Conservation (phyloP, 2,113 vertebrate genomes). For the Mesocricetus auratus region DNA sequence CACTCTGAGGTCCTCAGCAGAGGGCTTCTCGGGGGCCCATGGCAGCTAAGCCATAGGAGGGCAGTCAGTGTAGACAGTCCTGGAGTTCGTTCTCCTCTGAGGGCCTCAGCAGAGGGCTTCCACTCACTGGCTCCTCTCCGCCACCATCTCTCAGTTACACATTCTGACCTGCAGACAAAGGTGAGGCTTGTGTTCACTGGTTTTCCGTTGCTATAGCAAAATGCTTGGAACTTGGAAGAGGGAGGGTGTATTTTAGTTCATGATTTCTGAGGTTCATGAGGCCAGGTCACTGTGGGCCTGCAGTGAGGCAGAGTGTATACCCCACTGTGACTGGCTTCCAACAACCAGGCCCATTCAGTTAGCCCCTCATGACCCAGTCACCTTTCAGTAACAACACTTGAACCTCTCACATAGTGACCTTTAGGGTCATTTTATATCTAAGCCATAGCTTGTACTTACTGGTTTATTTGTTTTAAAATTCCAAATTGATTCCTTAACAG, state of each 20-base stretch:
- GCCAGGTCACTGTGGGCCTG: not conserved
- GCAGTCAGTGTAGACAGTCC: not conserved
- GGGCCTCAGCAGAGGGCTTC: too few species aligned
- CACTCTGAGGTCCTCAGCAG: too few species aligned
- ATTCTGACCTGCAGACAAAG: not conserved
- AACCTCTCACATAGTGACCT: too few species aligned
- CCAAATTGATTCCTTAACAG: not conserved
- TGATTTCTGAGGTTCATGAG: not conserved
- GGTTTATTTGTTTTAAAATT: not conserved
- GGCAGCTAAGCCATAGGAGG: too few species aligned
- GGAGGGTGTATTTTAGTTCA: not conserved
- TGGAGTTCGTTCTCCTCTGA: not conserved
- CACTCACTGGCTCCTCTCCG: fast-evolving
- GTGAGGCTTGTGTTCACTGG: too few species aligned
- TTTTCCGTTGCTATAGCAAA: not conserved
- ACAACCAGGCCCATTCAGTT: not conserved
- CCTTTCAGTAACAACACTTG: not conserved
- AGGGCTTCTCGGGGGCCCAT: too few species aligned
- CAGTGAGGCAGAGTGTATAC: not conserved
- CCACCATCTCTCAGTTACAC: not conserved
- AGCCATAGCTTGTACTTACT: not conserved
- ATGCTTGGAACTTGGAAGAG: not conserved
- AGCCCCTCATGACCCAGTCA: not conserved
- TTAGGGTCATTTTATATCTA: not conserved
- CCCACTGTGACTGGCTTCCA: not conserved